Percentiles rank a stretch among this genome's conserved stretches.
Evolutionary conservation across 1,140 invertebrate species (phyloP).

Genomic region (Arctopsyche grandis): DNA sequence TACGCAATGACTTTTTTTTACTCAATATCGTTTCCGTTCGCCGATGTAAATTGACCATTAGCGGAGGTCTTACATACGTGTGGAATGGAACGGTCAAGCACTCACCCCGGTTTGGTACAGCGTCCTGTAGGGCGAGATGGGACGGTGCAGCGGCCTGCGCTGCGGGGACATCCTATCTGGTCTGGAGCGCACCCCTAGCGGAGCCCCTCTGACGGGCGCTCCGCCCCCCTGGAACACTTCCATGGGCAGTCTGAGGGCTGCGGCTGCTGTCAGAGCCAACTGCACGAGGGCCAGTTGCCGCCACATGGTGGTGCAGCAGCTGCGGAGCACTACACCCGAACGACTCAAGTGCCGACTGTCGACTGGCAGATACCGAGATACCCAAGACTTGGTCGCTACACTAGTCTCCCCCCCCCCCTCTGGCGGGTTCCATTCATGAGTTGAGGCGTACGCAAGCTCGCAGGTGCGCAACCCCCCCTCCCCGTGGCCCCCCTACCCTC

Average conservation of each 20-base stretch:
- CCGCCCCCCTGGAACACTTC: slow-evolving; percentile 47
- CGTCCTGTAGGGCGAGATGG: slow-evolving; percentile 42
- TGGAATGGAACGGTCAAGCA: background rate
- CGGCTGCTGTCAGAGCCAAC: background rate
- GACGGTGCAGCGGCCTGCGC: slow-evolving; percentile 11
- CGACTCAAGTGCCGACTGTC: background rate
- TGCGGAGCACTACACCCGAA: background rate
- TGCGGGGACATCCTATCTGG: slow-evolving; percentile 26
- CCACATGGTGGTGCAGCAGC: background rate
- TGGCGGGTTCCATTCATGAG: background rate
- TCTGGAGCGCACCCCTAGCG: slow-evolving; percentile 12
- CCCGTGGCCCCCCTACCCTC: too few relatives aligned
- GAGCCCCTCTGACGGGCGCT: background rate
- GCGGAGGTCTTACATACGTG: background rate
- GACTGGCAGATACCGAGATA: background rate
- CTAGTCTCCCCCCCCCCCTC: background rate
- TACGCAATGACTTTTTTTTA: too few relatives aligned
- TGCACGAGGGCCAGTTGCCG: slow-evolving; percentile 24
- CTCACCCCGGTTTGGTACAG: slow-evolving; percentile 51
- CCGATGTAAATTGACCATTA: background rate
- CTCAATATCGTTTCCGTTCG: too few relatives aligned
- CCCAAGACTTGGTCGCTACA: background rate
- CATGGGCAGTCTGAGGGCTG: slow-evolving; percentile 42
- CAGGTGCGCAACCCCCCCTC: too few relatives aligned
- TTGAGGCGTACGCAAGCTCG: background rate